Evolutionary conservation across 1,140 invertebrate species (phyloP).

Genomic region (Rhopalosiphum padi): DNA sequence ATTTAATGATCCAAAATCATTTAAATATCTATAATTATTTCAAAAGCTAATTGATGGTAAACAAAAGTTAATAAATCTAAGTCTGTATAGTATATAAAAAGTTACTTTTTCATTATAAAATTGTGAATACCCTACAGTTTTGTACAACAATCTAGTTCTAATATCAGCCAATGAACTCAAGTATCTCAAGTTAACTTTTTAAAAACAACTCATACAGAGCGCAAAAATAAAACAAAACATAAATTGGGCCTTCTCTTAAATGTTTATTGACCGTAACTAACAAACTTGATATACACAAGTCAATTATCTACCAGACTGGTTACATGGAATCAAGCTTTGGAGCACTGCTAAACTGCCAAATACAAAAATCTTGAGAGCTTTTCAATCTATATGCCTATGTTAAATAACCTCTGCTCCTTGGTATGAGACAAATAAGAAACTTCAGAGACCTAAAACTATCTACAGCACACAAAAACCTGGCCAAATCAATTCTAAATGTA

Average conservation of each 20-base stretch:
- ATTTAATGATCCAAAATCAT: not conserved
- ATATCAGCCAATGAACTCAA: not conserved
- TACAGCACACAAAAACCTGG: not conserved
- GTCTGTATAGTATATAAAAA: not conserved
- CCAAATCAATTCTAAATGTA: not conserved
- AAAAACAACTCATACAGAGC: not conserved
- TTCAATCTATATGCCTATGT: not conserved
- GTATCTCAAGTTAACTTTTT: not conserved
- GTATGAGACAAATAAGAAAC: not conserved
- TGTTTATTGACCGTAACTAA: not conserved
- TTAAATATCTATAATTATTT: not conserved
- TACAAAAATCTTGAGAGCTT: not conserved
- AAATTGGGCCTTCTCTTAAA: not conserved
- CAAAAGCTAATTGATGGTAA: not conserved
- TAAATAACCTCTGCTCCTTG: not conserved
- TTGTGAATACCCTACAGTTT: not conserved
- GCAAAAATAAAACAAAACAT: not conserved
- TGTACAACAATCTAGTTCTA: not conserved
- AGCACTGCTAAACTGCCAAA: no score
- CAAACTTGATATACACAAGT: not conserved
- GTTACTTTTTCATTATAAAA: not conserved
- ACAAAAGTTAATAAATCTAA: not conserved
- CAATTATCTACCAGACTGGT: not conserved
- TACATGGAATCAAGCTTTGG: not conserved
- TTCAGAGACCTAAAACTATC: not conserved